Evolutionary conservation across 2,888 invertebrate genomes (phyloP).

Genomic region (Vannuccia rotundouncinata): DNA sequence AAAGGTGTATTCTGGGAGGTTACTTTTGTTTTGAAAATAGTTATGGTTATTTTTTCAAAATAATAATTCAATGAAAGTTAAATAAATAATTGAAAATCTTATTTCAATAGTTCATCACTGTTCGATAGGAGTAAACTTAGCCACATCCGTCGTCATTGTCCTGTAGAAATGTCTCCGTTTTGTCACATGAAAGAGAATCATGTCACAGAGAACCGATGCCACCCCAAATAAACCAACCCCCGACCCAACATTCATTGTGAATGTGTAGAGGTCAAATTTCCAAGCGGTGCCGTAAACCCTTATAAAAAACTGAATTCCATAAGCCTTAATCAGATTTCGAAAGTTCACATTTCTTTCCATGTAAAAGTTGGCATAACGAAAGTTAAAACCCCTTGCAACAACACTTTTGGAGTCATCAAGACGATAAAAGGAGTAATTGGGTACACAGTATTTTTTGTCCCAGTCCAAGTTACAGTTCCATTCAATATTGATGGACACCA

Average conservation of each 20-base stretch:
- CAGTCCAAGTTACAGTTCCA: conserved; percentile 56
- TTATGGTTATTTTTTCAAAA: no score
- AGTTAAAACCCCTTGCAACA: conserved; percentile 45
- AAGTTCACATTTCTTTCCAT: conserved; percentile 44
- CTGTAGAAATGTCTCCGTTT: no score
- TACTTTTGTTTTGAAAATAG: no score
- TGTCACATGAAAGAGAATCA: no score
- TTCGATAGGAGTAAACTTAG: no score
- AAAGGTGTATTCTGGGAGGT: no score
- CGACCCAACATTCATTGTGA: conserved; percentile 58
- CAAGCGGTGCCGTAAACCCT: conserved; percentile 58
- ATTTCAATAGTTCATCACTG: no score
- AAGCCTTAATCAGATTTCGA: conserved; percentile 57
- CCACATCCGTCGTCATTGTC: no score
- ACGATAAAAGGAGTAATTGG: conserved; percentile 50
- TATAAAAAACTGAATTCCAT: conserved; percentile 59
- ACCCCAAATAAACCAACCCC: conserved; percentile 59
- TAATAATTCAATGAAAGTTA: no score
- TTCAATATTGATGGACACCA: conserved; percentile 51
- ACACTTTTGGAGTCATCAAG: conserved; percentile 45
- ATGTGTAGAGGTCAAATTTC: conserved; percentile 58
- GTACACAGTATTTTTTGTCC: conserved; percentile 48
- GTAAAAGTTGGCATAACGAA: conserved; percentile 53
- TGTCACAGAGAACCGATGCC: conserved; percentile 58
- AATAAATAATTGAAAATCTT: no score